Evolutionary conservation across 1,140 invertebrate species (phyloP).

Genomic region (Pogonomyrmex barbatus): DNA sequence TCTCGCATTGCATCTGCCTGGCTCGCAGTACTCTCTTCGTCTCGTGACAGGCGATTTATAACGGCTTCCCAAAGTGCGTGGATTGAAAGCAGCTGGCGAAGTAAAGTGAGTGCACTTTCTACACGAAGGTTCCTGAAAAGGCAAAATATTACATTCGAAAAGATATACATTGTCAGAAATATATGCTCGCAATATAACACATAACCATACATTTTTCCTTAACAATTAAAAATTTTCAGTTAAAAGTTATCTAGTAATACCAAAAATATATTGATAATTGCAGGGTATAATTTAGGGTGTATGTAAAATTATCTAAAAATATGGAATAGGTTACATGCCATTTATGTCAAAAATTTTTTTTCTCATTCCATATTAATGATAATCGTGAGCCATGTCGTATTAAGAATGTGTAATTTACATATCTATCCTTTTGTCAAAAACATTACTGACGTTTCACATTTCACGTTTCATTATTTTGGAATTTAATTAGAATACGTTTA

Average conservation of each 20-base stretch:
- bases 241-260: neutral
- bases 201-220: neutral
- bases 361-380: conserved; percentile 5
- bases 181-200: neutral
- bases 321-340: conserved; percentile 64
- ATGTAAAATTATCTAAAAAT: neutral
- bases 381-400: conserved; percentile 17
- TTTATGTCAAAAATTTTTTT: conserved; percentile 51
- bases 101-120: conserved; percentile 43
- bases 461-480: neutral
- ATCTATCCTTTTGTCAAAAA: neutral
- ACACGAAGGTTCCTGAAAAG: conserved; percentile 59
- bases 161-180: conserved; percentile 2
- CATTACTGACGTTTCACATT: conserved; percentile 24
- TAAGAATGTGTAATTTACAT: neutral
- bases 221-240: neutral
- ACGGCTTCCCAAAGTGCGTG: conserved; percentile 6
- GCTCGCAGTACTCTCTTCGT: conserved; percentile 22
- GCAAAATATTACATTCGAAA: conserved; percentile 20
- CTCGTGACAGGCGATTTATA: conserved; percentile 30
- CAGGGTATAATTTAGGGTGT: neutral
- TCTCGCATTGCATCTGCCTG: conserved; percentile 56
- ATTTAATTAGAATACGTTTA: conserved; percentile 1
- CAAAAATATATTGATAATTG: neutral
- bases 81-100: conserved; percentile 21